Conservation (phyloP, 2,797 vertebrate species). For the Tenualosa ilisha region DNA sequence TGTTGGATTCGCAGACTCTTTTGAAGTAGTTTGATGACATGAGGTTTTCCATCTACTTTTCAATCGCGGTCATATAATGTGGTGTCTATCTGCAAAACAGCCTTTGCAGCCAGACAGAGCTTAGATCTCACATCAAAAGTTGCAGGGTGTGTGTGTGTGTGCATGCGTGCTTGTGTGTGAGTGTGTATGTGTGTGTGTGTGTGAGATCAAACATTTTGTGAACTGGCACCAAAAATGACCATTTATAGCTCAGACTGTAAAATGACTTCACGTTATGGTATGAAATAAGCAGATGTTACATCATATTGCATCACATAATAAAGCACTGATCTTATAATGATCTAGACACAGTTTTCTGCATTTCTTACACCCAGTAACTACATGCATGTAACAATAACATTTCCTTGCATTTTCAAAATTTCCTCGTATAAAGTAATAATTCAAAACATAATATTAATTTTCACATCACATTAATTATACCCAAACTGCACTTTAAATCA, state of each 20-base stretch:
- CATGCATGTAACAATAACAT: too few relatives aligned
- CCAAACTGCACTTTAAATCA: too few relatives aligned
- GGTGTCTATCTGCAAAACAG: slow-evolving; percentile 53
- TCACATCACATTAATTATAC: neutral
- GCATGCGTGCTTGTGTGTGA: too few relatives aligned
- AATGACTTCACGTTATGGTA: neutral
- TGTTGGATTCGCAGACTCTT: slow-evolving; percentile 51
- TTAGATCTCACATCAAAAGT: slow-evolving; percentile 76
- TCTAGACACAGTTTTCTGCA: too few relatives aligned
- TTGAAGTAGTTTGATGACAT: slow-evolving; percentile 67
- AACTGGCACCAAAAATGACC: slow-evolving; percentile 44
- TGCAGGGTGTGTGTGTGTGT: slow-evolving; percentile 38
- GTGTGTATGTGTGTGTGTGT: too few relatives aligned
- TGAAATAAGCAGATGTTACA: neutral
- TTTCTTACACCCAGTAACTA: too few relatives aligned
- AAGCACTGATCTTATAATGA: too few relatives aligned
- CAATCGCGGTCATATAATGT: slow-evolving; percentile 54
- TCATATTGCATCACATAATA: neutral
- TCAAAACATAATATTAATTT: too few relatives aligned
- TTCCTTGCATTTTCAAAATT: too few relatives aligned
- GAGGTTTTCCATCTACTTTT: slow-evolving; percentile 54
- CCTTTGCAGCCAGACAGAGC: slow-evolving; percentile 45
- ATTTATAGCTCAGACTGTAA: slow-evolving; percentile 57
- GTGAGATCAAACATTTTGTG: slow-evolving; percentile 64
- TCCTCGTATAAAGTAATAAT: too few relatives aligned